A percentile compares a stretch with the other conserved stretches of the same genome.
These are phyloP conservation scores for Agrenia bidenticulata DNA, from an alignment of 2,888 invertebrate genomes.

Conservation along the genomic window DNA sequence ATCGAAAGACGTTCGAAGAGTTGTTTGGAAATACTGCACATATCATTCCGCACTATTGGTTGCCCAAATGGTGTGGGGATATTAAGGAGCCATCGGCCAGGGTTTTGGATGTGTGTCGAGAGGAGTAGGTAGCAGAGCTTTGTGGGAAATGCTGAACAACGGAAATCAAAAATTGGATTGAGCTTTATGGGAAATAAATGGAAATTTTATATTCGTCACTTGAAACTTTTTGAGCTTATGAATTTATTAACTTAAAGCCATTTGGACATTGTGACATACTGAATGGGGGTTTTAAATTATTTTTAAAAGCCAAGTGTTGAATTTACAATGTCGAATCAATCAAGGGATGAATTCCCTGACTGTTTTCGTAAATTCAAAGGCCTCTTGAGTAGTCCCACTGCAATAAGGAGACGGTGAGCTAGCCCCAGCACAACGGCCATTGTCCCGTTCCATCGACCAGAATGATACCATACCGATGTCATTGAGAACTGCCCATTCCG, in stretches of 20 bases:
- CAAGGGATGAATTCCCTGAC: neutral
- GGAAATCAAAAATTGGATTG: too few relatives aligned
- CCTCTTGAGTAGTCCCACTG: slow-evolving; percentile 39
- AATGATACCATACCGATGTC: slow-evolving; percentile 47
- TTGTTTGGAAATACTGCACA: slow-evolving; percentile 42
- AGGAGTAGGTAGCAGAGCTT: slow-evolving; percentile 11
- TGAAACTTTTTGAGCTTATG: too few relatives aligned
- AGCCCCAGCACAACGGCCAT: slow-evolving; percentile 40
- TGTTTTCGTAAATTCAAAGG: slow-evolving; percentile 43
- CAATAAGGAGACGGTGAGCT: slow-evolving; percentile 31
- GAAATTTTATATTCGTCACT: too few relatives aligned
- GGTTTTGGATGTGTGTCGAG: slow-evolving; percentile 44
- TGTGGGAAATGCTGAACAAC: too few relatives aligned
- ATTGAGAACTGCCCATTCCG: slow-evolving; percentile 44
- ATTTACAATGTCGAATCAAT: too few relatives aligned
- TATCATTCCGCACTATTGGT: slow-evolving; percentile 45
- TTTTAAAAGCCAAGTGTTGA: too few relatives aligned
- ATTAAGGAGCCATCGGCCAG: slow-evolving; percentile 42
- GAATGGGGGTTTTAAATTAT: too few relatives aligned
- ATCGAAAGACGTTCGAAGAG: slow-evolving; percentile 43
- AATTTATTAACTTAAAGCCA: too few relatives aligned
- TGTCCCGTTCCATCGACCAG: slow-evolving; percentile 50
- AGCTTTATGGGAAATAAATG: too few relatives aligned
- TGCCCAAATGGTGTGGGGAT: slow-evolving; percentile 44
- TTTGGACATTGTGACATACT: too few relatives aligned